Conservation (phyloP, 2,113 vertebrate species). For the Aphyosemion australe region DNA sequence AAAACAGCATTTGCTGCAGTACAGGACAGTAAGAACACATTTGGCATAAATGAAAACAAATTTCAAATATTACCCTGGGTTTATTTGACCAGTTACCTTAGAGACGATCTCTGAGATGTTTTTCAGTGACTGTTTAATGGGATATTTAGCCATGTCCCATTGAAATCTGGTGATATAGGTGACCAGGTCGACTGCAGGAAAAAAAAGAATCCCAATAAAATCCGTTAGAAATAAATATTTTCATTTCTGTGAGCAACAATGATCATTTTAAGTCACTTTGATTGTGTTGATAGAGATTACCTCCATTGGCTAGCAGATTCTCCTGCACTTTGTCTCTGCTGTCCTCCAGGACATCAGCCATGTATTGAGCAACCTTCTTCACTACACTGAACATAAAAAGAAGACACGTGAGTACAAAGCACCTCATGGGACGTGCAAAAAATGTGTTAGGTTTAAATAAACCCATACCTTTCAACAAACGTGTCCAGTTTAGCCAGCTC, state of each 20-base stretch:
- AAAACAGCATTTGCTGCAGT: too few relatives aligned
- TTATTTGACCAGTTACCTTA: constrained; percentile 81
- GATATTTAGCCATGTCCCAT: constrained; percentile 99
- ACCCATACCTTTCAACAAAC: constrained; percentile 94
- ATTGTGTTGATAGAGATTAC: constrained; percentile 70
- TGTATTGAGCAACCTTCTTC: constrained; percentile 98
- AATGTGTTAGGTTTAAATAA: background rate
- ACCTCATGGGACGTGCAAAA: background rate
- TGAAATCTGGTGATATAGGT: constrained; percentile 98
- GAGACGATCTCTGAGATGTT: constrained; percentile 99
- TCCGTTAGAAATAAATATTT: constrained; percentile 2
- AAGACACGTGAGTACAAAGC: background rate
- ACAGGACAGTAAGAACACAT: too few relatives aligned
- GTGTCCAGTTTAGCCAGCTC: constrained; percentile 95
- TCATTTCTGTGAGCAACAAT: background rate
- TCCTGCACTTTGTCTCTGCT: constrained; percentile 99
- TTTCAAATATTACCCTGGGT: too few relatives aligned
- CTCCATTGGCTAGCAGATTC: constrained; percentile 96
- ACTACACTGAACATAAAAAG: constrained; percentile 83
- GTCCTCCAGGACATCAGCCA: constrained; percentile 98
- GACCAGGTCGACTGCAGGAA: constrained; percentile 89
- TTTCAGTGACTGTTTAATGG: constrained; percentile 98
- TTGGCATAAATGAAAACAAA: too few relatives aligned
- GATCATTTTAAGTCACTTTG: background rate
- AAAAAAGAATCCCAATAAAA: background rate